Percentiles rank a stretch among this genome's conserved stretches.
Conservation (phyloP, 2,888 invertebrate genomes). For the Sphecodes monilicornis region DNA sequence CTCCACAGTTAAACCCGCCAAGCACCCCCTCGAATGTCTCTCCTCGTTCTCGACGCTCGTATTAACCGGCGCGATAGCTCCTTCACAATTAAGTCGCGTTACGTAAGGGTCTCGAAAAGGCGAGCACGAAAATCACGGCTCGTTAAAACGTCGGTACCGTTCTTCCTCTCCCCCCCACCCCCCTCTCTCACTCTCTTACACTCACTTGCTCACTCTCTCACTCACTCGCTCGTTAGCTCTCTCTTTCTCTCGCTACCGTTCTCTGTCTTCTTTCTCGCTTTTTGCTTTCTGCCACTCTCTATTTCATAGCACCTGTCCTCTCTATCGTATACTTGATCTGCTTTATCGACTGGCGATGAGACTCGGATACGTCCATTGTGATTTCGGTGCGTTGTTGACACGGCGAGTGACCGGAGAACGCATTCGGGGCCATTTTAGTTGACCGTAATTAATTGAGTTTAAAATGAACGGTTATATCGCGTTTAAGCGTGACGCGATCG, state of each 20-base stretch:
- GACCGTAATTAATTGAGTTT: conserved; percentile 68
- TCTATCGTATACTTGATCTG: conserved; percentile 62
- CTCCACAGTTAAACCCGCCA: conserved; percentile 73
- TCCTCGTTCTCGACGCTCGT: conserved; percentile 74
- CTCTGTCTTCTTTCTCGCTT: conserved; percentile 22
- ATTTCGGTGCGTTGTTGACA: conserved; percentile 64
- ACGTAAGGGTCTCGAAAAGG: conserved; percentile 82
- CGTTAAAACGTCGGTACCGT: conserved; percentile 71
- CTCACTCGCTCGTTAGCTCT: too few species aligned
- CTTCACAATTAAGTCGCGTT: conserved; percentile 84
- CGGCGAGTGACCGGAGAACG: conserved; percentile 59
- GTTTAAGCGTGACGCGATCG: conserved; percentile 55
- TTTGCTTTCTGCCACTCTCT: conserved; percentile 56
- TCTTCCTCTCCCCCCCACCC: conserved; percentile 16
- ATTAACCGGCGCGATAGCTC: conserved; percentile 84
- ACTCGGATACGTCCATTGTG: conserved; percentile 58
- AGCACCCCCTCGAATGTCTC: conserved; percentile 75
- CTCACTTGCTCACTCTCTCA: too few species aligned
- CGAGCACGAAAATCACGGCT: conserved; percentile 81
- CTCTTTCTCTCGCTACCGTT: background rate
- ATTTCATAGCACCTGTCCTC: conserved; percentile 64
- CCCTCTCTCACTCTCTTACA: background rate
- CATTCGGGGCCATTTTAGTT: conserved; percentile 64
- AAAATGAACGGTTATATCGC: conserved; percentile 62
- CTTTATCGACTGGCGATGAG: conserved; percentile 62